A percentile compares a stretch with the other conserved stretches of the same genome.
phyloP scores from a whole-genome alignment of 1,140 invertebrate species.

The Drosophila biarmipes region DNA sequence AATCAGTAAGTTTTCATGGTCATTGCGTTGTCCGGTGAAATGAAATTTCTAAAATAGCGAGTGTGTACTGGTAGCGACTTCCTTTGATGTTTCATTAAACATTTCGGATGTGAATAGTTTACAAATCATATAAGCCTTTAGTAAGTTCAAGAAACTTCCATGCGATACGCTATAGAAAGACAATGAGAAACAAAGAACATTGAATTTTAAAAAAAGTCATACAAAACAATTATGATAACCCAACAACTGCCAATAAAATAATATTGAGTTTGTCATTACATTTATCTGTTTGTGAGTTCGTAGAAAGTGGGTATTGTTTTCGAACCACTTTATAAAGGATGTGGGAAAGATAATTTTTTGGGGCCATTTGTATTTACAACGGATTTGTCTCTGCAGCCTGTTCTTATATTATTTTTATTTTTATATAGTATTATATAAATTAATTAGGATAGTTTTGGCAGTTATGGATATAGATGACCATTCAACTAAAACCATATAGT shows the following conservation, averaged over 20 bases:
- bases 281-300: too few relatives aligned
- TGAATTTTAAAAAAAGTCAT: neutral
- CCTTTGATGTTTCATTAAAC: neutral
- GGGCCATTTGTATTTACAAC: too few relatives aligned
- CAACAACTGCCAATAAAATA: neutral
- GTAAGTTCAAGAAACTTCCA: neutral
- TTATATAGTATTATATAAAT: too few relatives aligned
- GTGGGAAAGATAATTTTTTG: too few relatives aligned
- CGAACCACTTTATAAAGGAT: too few relatives aligned
- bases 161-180: neutral
- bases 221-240: neutral
- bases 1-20: conserved; percentile 27
- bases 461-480: too few relatives aligned
- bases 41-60: neutral
- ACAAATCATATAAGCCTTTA: neutral
- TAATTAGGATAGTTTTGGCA: too few relatives aligned
- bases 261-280: too few relatives aligned
- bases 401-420: too few relatives aligned
- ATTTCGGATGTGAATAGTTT: neutral
- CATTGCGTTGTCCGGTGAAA: neutral
- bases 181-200: neutral
- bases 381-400: too few relatives aligned
- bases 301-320: too few relatives aligned
- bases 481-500: too few relatives aligned
- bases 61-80: neutral